Evolutionary conservation across 2,797 vertebrate species (phyloP).

Genomic region (Lindbergichthys nudifrons): DNA sequence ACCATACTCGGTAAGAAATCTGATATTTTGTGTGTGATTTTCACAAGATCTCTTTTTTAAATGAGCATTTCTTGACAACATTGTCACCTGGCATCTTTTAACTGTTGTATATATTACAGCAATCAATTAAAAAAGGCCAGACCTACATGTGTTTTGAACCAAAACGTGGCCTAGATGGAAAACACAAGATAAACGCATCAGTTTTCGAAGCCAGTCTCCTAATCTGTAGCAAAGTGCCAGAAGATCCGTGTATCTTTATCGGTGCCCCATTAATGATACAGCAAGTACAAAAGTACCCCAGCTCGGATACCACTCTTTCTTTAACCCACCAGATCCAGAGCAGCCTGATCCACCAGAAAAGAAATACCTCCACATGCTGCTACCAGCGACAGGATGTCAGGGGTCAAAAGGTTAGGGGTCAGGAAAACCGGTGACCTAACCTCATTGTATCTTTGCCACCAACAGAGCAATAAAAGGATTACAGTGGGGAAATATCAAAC

Average conservation of each 20-base stretch:
- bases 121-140: slow-evolving; percentile 68
- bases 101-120: slow-evolving; percentile 43
- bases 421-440: slow-evolving; percentile 59
- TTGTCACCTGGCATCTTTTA: slow-evolving; percentile 10
- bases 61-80: background rate
- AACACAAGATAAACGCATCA: slow-evolving; percentile 80
- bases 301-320: slow-evolving; percentile 77
- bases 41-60: background rate
- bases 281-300: slow-evolving; percentile 79
- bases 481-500: background rate
- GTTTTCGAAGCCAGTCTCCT: slow-evolving; percentile 74
- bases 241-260: slow-evolving; percentile 77
- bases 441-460: slow-evolving; percentile 57
- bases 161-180: slow-evolving; percentile 76
- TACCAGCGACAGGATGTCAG: slow-evolving; percentile 54
- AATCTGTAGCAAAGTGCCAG: slow-evolving; percentile 73
- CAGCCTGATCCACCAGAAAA: slow-evolving; percentile 53
- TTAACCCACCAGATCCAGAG: slow-evolving; percentile 71
- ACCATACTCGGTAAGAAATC: slow-evolving; percentile 18
- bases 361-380: slow-evolving; percentile 61
- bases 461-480: slow-evolving; percentile 30
- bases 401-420: slow-evolving; percentile 74
- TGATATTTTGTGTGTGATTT: background rate
- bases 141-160: slow-evolving; percentile 82
- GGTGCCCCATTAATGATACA: slow-evolving; percentile 82